Conservation (phyloP, 1,140 invertebrate genomes). For the Solenopsis fugax region DNA sequence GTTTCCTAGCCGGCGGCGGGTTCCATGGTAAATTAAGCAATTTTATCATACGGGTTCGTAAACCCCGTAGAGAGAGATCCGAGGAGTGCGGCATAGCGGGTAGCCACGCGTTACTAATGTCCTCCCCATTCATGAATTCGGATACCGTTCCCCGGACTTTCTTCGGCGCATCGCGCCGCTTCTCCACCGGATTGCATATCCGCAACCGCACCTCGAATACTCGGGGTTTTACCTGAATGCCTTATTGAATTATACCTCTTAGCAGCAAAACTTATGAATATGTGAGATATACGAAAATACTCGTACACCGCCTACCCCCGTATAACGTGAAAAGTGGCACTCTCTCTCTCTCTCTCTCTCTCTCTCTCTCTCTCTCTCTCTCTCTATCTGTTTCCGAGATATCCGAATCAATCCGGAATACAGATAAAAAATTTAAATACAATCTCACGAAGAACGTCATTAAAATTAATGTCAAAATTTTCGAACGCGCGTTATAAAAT, state of each 20-base stretch:
- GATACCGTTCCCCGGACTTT: slow-evolving; percentile 58
- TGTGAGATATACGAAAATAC: slow-evolving; percentile 15
- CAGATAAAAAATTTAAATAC: background rate
- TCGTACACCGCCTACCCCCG: background rate
- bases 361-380: too few relatives aligned
- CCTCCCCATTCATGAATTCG: slow-evolving; percentile 73
- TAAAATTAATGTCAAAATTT: background rate
- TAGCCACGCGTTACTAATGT: slow-evolving; percentile 78
- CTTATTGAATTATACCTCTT: slow-evolving; percentile 70
- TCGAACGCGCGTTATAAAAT: background rate
- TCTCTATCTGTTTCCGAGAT: background rate
- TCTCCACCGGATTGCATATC: slow-evolving; percentile 32
- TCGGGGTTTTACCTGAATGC: slow-evolving; percentile 65
- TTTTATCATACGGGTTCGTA: slow-evolving; percentile 72
- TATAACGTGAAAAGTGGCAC: background rate
- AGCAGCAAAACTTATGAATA: slow-evolving; percentile 42
- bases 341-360: too few relatives aligned
- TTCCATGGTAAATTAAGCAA: slow-evolving; percentile 80
- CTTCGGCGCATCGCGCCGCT: slow-evolving; percentile 30
- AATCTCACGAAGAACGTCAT: background rate
- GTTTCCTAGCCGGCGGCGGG: slow-evolving; percentile 64
- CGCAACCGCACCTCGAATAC: slow-evolving; percentile 65
- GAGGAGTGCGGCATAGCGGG: slow-evolving; percentile 56
- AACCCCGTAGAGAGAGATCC: slow-evolving; percentile 60
- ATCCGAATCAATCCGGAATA: background rate